Percentiles rank a stretch among this genome's conserved stretches.
Conservation (phyloP, 30 jellyfish, hydroid and myxozoan genomes). For the Chironex yamaguchii region DNA sequence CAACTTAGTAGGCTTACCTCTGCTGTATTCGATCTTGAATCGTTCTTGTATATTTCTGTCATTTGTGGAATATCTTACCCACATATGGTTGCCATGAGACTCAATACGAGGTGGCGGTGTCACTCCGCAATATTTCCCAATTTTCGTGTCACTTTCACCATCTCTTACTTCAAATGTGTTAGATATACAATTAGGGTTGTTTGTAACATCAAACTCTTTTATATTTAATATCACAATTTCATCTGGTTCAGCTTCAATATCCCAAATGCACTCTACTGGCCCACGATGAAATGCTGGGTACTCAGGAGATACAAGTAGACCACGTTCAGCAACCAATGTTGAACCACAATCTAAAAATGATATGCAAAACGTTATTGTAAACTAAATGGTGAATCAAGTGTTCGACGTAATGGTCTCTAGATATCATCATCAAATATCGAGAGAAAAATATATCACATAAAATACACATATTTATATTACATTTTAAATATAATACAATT, state of each 20-base stretch:
- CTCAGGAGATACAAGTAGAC: conserved; percentile 86
- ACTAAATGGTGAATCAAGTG: no score
- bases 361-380: no score
- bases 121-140: conserved; percentile 87
- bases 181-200: conserved; percentile 66
- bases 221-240: conserved; percentile 82
- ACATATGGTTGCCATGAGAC: conserved; percentile 88
- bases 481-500: no score
- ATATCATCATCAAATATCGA: no score
- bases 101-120: conserved; percentile 69
- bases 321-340: conserved; percentile 78
- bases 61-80: conserved; percentile 66
- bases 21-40: conserved; percentile 74
- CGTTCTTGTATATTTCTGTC: conserved; percentile 80
- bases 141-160: conserved; percentile 58
- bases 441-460: no score
- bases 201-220: conserved; percentile 74
- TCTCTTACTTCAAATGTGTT: conserved; percentile 83
- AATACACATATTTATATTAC: no score
- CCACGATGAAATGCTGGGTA: conserved; percentile 90
- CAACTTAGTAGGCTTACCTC: conserved; percentile 80
- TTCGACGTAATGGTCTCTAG: no score
- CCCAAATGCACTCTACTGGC: conserved; percentile 95
- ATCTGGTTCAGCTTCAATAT: conserved; percentile 86
- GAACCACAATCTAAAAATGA: conserved; percentile 91